Conservation (phyloP, 1,140 invertebrate species). For the Diachasmimorpha longicaudata region DNA sequence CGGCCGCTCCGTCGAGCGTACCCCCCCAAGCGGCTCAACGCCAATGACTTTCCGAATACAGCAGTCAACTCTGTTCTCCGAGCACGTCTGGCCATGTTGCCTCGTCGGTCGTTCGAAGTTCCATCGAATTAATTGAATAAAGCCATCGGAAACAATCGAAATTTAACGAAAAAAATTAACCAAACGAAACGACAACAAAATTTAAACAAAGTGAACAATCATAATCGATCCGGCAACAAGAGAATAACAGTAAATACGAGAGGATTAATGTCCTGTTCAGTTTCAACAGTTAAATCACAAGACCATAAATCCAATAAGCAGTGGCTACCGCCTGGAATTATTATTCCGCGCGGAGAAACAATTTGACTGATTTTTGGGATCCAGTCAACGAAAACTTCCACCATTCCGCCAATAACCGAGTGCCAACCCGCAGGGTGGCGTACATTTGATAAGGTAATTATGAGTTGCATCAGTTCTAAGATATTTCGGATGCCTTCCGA, state of each 20-base stretch:
- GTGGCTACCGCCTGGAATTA: constrained; percentile 44
- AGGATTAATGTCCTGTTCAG: constrained; percentile 51
- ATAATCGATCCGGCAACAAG: not conserved
- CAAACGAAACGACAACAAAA: not conserved
- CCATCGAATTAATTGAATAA: constrained; percentile 6
- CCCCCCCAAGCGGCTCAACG: not conserved
- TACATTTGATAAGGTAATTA: constrained; percentile 58
- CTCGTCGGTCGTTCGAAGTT: constrained; percentile 8
- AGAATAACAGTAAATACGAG: not conserved
- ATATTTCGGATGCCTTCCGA: not conserved
- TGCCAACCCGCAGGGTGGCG: constrained; percentile 63
- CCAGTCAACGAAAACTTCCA: constrained; percentile 61
- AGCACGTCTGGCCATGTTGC: constrained; percentile 7
- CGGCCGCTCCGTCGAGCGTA: not conserved
- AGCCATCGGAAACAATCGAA: not conserved
- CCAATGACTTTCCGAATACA: not conserved
- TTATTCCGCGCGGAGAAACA: constrained; percentile 31
- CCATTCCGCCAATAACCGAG: constrained; percentile 63
- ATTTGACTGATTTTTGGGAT: constrained; percentile 64
- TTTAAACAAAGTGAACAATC: not conserved
- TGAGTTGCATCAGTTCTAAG: constrained; percentile 12
- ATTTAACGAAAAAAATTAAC: not conserved
- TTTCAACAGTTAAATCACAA: constrained; percentile 31
- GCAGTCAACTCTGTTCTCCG: not conserved
- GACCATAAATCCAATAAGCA: constrained; percentile 41